Evolutionary conservation across 2,113 vertebrate genomes (phyloP), one percentile per base, ranked within the genome.

Genomic region (Xenopus laevis): DNA sequence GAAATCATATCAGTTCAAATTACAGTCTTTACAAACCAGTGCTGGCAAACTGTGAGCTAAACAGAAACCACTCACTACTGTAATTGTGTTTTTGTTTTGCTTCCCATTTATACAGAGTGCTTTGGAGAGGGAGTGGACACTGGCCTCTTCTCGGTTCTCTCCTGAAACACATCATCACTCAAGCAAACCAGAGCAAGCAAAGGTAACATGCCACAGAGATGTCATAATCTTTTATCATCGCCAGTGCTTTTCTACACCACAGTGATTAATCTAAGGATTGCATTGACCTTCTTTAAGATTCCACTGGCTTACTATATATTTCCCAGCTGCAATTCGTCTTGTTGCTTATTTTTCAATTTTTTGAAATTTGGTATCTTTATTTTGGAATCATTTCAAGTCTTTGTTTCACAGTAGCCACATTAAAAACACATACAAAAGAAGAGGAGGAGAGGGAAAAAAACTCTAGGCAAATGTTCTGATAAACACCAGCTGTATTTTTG

Each of bases 251-350:
- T 82, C 85, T 87, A 0, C 78, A 83, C 82, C 82, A 78, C 58
- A 46, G 78, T 92, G 89, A 94, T 95, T 94, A 92, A 94, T 95
- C 89, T 2, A 86, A 79, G 80, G 86, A 89, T 94, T 84, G 17
- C 91, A 93, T 90, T 93, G 88, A 84, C 89, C 91, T 89, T 89
- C 88, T 93, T 93, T 90, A 86, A 86, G 91, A 91, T 86, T 85
- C 82, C 87, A 86, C 83, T 81, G 83, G 88, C 91, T 92, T 92
- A 88, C 87, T 93, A 83, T 72, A 86, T 86, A 82, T 87, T 83
- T 87, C 33, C 91, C 93, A 95, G 91, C 93, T 95, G 93, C 89
- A 84, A 89, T 96, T 94, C 93, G 91, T 97, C 92, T 94, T 83
- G 79, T 67, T 80, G 53, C 79, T 87, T 90, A 89, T 13, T 50